Conservation (phyloP, 2,797 vertebrate species). For the Danio kyathit region DNA sequence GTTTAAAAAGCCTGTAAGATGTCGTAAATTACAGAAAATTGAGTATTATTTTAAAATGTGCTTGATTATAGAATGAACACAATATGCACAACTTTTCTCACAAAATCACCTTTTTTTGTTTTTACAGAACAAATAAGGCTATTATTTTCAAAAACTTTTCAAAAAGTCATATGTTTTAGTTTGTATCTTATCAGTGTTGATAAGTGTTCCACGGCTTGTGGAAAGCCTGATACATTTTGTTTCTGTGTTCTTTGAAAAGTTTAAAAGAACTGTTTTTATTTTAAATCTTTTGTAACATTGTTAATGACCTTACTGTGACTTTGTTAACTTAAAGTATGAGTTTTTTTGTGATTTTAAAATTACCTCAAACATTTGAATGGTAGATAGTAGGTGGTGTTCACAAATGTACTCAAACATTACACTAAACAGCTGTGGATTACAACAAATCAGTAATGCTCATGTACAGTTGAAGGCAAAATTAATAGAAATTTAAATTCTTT, state of each 20-base stretch:
- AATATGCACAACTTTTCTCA: too few species aligned
- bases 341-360: neutral
- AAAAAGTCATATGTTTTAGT: too few species aligned
- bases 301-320: neutral
- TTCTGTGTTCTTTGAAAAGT: neutral
- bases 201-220: too few species aligned
- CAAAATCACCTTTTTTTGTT: too few species aligned
- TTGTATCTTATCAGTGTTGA: too few species aligned
- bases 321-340: neutral
- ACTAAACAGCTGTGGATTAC: neutral
- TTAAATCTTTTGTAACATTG: neutral
- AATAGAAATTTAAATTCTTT: too few species aligned
- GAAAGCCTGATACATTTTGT: too few species aligned
- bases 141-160: neutral
- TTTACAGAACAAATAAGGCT: rapidly evolving
- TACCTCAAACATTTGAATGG: neutral
- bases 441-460: neutral
- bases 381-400: neutral
- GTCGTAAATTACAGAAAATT: too few species aligned
- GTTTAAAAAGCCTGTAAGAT: too few species aligned
- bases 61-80: too few species aligned
- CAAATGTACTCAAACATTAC: neutral
- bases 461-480: too few species aligned
- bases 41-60: too few species aligned
- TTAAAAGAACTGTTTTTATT: neutral